Percentiles rank a stretch among this genome's conserved stretches.
Evolutionary conservation across 2,888 invertebrate species (phyloP).

Genomic region (Polylopha cassiicola): DNA sequence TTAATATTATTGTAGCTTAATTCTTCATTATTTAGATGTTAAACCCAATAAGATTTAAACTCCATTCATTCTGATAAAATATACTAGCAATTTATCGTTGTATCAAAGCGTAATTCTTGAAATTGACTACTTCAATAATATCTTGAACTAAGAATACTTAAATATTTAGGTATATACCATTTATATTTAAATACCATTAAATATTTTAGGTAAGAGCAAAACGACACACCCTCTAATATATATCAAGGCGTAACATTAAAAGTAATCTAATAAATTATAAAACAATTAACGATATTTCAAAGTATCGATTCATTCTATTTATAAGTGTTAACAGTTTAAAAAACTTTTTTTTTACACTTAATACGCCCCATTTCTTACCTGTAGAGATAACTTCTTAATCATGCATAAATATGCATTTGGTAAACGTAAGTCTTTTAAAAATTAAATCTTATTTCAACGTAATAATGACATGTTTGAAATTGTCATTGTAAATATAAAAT

Average conservation of each 20-base stretch:
- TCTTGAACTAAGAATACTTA: no score
- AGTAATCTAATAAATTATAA: neutral
- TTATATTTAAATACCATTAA: no score
- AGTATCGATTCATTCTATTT: neutral
- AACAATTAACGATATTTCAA: neutral
- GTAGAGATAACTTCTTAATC: slow-evolving; percentile 13
- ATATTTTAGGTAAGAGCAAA: no score
- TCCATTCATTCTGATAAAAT: no score
- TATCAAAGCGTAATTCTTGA: no score
- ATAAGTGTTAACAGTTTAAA: slow-evolving; percentile 19
- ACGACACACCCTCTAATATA: no score
- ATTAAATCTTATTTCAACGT: neutral
- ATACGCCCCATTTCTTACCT: slow-evolving; percentile 11
- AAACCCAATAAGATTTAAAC: no score
- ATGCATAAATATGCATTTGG: neutral
- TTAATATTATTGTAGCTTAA: no score
- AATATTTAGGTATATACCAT: no score
- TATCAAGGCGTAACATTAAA: neutral
- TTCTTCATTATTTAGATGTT: no score
- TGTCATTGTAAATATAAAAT: neutral
- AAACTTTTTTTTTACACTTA: slow-evolving; percentile 17
- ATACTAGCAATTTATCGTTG: no score
- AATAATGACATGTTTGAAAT: neutral
- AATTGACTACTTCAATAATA: no score
- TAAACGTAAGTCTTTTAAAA: neutral